phyloP scores from a whole-genome alignment of 2,797 vertebrate species.

The Fundulus diaphanus region DNA sequence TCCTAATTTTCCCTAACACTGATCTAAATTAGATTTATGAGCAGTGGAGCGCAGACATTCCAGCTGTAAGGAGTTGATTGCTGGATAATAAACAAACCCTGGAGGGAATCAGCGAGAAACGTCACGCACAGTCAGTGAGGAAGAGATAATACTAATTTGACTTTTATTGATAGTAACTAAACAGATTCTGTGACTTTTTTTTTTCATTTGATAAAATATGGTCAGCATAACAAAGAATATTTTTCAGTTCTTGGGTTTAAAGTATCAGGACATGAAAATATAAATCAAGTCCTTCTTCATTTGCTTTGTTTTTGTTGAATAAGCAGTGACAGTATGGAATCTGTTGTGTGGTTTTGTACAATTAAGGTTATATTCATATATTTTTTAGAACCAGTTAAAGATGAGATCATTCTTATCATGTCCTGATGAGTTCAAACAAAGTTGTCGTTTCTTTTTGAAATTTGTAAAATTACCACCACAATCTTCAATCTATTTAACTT shows the following conservation, averaged over 20 bases:
- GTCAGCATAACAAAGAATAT: too few species aligned
- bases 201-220: background rate
- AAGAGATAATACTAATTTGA: slow-evolving; percentile 1
- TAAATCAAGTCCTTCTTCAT: too few species aligned
- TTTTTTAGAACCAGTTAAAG: background rate
- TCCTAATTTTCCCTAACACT: background rate
- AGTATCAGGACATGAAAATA: too few species aligned
- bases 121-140: background rate
- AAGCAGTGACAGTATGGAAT: background rate
- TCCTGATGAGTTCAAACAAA: background rate
- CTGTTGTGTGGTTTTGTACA: background rate
- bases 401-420: background rate
- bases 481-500: background rate
- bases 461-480: background rate
- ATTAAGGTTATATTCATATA: background rate
- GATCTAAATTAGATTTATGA: background rate
- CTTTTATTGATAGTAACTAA: background rate
- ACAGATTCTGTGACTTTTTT: background rate
- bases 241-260: too few species aligned
- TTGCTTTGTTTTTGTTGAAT: too few species aligned
- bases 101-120: background rate
- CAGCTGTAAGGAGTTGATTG: slow-evolving; percentile 6
- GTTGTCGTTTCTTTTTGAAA: background rate
- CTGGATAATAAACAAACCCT: background rate
- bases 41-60: background rate